Evolutionary conservation across 37 sponge, comb jelly and placozoan species (phyloP), one percentile per base, ranked within the genome.

Genomic region (Lycopodina hypogea): DNA sequence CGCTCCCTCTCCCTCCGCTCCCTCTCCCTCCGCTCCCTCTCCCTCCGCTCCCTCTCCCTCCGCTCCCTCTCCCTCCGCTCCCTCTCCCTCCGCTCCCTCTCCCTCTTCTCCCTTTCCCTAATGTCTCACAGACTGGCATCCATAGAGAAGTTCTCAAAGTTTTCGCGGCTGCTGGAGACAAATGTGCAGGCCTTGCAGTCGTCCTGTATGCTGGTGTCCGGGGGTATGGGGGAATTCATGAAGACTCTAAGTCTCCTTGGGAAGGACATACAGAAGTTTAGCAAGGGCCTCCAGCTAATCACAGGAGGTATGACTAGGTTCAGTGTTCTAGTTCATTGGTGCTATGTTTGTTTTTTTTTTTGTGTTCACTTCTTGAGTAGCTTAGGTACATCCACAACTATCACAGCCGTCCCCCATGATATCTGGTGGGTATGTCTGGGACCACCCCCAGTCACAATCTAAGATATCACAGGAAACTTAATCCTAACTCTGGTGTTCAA

Each of bases 61-160:
- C n/a, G 40, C 61, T 75, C 61, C 40, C 40, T 35, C 22, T 40
- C 40, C 76, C 62, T 59, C 36, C 76, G 8, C 76, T 59, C 60
- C 29, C 45, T 30, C 64, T 11, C 15, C 8, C 57, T 35, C 34
- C 35, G 14, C 35, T 33, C 72, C 52, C 51, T 18, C 72, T 34
- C 42, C 8, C 40, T 61, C 41, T n/a, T 38, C 1, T 23, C 41
- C 12, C 41, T 61, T 22, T 11, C 37, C 26, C 21, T 56, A 0
- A 32, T 11, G 19, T 15, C n/a, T 66, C 23, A 21, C 57, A 91
- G 92, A 51, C 52, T 92, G 38, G 40, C 84, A 3, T 76, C 84
- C 7, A 76, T 92, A 29, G 92, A 92, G 37, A 87, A 72, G 53
- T 92, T 92, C 51, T 83, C 88, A 1, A 60, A 58, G 28, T 92